These are phyloP conservation scores for Cyclopterus lumpus DNA, from an alignment of 2,797 vertebrate genomes.

Conservation along the genomic window DNA sequence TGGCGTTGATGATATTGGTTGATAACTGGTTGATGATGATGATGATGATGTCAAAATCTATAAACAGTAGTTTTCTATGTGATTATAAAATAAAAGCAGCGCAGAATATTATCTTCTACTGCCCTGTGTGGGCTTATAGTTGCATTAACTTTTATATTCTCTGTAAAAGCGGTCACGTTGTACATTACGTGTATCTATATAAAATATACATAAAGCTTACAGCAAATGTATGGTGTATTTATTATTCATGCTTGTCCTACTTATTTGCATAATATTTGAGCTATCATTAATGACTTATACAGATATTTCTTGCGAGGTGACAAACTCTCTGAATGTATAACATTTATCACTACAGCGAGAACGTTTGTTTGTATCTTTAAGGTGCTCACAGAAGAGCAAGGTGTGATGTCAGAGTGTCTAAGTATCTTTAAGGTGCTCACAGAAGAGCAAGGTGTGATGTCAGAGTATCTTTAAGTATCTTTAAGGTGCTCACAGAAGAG, in stretches of 20 bases:
- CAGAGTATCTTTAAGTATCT: too few species aligned
- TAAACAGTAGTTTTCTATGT: slow-evolving; percentile 83
- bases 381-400: too few species aligned
- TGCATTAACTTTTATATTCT: slow-evolving; percentile 83
- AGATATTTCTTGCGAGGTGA: background rate
- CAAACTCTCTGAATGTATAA: background rate
- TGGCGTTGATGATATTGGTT: slow-evolving; percentile 40
- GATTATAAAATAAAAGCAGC: slow-evolving; percentile 83
- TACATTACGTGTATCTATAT: slow-evolving; percentile 81
- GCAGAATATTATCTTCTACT: slow-evolving; percentile 76
- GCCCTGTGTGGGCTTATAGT: slow-evolving; percentile 72
- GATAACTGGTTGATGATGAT: slow-evolving; percentile 59
- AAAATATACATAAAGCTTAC: slow-evolving; percentile 79
- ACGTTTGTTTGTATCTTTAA: too few species aligned
- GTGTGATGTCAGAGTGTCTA: too few species aligned
- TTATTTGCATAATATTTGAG: slow-evolving; percentile 54
- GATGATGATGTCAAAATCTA: slow-evolving; percentile 69
- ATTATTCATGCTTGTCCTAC: slow-evolving; percentile 67
- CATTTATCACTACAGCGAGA: background rate
- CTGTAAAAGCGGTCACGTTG: slow-evolving; percentile 83
- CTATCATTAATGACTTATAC: slow-evolving; percentile 34
- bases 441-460: too few species aligned
- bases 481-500: too few species aligned
- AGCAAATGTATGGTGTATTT: slow-evolving; percentile 45
- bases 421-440: too few species aligned